Evolutionary conservation across 2,888 invertebrate species (phyloP), one percentile per base, ranked within the genome.

Genomic region (Bombyx huttoni): DNA sequence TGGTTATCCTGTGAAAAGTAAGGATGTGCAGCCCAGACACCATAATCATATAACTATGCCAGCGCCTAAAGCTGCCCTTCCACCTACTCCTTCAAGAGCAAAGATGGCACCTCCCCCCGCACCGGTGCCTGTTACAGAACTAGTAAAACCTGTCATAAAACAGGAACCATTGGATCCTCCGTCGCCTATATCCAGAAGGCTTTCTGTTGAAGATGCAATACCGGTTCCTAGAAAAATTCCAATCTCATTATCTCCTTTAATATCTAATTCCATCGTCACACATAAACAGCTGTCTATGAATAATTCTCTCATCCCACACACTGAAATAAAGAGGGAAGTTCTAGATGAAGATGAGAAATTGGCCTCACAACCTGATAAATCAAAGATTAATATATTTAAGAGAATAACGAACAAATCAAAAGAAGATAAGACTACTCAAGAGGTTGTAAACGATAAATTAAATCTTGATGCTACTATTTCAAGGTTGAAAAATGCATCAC

Each of bases 361-460:
- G 53, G 91, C 92, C 7, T 92, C 92, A 10, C 95, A 95, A 78
- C 95, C 95, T 0, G 94, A 96, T 73, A 94, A 93, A 78, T 94
- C 93, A 76, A 96, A 96, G 74, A 86, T 95, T 47, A 96, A 95
- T 83, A 95, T 96, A 71, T 94, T 96, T 70, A 96, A 95, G 74
- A 95, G 95, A 81, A 94, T 96, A 74, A 93, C 95, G 55, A 91
- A 92, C 70, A 93, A 93, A 76, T 91, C 91, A 34, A 93, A 92
- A 77, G 91, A 91, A 65, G 92, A 92, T 64, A 91, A 89, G 70
- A 67, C 53, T 58, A 64, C 73, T 73, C 71, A 77, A 59, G 87
- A 87, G 73, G 75, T 79, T 79, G 75, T 78, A 54, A 68, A 75
- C 62, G 83, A 85, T 54, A 86, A 81, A 68, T 62, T 70, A 68